These are phyloP conservation scores for Oxyura jamaicensis DNA, from an alignment of 2,113 vertebrate species.

Conservation along the genomic window DNA sequence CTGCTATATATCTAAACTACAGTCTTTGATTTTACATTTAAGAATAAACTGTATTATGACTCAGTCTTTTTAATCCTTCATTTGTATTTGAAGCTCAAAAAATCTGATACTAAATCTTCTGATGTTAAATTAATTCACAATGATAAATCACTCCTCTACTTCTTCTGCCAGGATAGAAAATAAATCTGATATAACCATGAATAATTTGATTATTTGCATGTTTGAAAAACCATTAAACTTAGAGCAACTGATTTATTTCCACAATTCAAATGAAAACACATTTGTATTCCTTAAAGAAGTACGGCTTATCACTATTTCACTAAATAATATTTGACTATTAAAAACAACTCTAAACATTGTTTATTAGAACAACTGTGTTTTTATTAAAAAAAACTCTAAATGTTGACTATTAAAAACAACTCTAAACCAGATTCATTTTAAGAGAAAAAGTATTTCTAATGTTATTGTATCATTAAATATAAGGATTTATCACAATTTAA, in stretches of 20 bases:
- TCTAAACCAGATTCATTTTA: background rate
- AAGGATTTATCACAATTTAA: conserved; percentile 8
- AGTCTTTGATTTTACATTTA: background rate
- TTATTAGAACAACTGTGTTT: no score
- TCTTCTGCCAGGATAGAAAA: conserved; percentile 6
- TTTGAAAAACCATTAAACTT: background rate
- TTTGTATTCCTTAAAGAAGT: background rate
- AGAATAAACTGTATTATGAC: conserved; percentile 5
- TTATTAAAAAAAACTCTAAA: no score
- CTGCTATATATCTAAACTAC: background rate
- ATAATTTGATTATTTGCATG: conserved; percentile 4
- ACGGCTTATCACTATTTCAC: background rate
- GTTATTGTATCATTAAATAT: background rate
- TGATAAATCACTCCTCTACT: background rate
- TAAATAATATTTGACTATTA: background rate
- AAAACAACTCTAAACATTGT: no score
- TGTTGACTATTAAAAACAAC: background rate
- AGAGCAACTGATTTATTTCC: background rate
- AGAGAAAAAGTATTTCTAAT: background rate
- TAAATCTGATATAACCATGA: background rate
- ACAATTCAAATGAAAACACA: background rate
- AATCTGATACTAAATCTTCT: conserved; percentile 1
- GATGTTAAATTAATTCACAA: conserved; percentile 7
- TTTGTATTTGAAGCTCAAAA: background rate
- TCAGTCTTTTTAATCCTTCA: background rate